These are phyloP conservation scores for Bradypodion pumilum DNA, from an alignment of 2,797 vertebrate genomes.

Conservation along the genomic window DNA sequence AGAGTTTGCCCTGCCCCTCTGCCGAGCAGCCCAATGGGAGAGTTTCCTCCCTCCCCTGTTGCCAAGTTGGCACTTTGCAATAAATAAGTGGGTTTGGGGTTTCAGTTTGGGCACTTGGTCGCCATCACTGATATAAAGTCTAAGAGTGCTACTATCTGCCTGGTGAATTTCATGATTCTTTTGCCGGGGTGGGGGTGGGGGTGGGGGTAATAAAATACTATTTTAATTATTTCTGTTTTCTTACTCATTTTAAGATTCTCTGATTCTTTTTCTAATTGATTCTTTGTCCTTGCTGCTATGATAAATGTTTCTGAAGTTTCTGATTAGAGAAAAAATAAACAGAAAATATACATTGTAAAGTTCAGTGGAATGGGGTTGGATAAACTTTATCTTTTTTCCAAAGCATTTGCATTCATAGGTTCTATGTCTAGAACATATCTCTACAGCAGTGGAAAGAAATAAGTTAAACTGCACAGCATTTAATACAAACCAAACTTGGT, in stretches of 20 bases:
- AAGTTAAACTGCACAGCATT: no score
- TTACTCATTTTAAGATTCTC: conserved; percentile 12
- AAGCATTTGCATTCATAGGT: not conserved
- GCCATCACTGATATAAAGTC: no score
- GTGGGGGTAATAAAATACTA: not conserved
- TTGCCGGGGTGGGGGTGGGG: conserved; percentile 23
- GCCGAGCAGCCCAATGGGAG: no score
- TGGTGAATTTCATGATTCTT: conserved; percentile 21
- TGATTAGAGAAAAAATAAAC: not conserved
- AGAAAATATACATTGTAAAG: not conserved
- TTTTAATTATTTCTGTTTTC: not conserved
- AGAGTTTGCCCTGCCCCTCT: no score
- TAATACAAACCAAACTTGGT: no score
- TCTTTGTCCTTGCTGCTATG: not conserved
- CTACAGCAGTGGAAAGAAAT: not conserved
- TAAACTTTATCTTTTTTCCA: not conserved
- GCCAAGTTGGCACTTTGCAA: no score
- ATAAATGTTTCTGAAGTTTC: not conserved
- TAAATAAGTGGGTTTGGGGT: no score
- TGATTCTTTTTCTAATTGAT: not conserved
- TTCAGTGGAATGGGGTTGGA: not conserved
- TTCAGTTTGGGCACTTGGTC: no score
- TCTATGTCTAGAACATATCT: not conserved
- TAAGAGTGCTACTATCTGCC: not conserved
- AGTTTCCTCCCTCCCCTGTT: no score